Evolutionary conservation across 2,113 vertebrate species (phyloP).

Genomic region (Hystrix cristata): DNA sequence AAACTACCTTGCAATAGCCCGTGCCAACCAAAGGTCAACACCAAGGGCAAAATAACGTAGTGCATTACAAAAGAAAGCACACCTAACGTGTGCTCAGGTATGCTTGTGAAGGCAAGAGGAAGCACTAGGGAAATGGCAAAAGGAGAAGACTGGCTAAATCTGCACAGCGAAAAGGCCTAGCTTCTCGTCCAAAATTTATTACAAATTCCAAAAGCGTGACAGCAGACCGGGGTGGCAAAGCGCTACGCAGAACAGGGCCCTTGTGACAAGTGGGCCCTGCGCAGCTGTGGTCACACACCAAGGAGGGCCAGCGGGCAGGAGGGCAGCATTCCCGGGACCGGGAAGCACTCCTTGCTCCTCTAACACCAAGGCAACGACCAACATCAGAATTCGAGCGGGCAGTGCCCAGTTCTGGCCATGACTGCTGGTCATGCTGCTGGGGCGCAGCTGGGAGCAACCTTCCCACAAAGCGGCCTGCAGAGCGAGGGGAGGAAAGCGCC

Average conservation of each 20-base stretch:
- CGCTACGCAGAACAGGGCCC: not conserved
- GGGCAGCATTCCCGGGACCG: not conserved
- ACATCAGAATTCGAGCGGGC: not conserved
- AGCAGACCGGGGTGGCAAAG: not conserved
- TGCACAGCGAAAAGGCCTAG: not conserved
- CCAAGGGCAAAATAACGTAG: not conserved
- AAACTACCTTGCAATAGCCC: not conserved
- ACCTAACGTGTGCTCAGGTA: not conserved
- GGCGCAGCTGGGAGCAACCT: not conserved
- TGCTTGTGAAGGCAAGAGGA: not conserved
- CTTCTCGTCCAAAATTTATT: not conserved
- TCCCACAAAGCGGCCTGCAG: not conserved
- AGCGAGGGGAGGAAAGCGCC: not conserved
- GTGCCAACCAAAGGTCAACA: constrained; percentile 11
- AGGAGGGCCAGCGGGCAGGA: not conserved
- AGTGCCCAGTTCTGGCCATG: not conserved
- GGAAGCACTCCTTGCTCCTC: not conserved
- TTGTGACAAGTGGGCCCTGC: not conserved
- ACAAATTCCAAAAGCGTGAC: not conserved
- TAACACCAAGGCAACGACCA: not conserved
- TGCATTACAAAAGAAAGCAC: not conserved
- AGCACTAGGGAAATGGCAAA: not conserved
- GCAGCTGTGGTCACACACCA: not conserved
- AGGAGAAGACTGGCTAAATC: not conserved
- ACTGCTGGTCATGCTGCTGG: not conserved